Conservation (phyloP, 2,888 invertebrate genomes). For the Proisotoma minuta region DNA sequence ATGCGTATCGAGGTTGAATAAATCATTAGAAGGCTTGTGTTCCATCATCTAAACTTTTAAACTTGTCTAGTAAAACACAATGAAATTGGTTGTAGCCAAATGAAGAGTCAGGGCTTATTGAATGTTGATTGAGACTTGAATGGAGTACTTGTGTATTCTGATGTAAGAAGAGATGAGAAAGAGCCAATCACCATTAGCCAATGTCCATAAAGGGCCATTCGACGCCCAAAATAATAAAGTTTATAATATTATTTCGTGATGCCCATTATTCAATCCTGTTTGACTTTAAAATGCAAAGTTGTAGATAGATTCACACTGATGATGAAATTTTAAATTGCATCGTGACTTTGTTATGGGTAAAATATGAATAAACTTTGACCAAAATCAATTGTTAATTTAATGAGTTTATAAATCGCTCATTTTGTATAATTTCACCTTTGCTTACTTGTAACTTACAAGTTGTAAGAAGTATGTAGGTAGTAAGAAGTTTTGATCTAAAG, state of each 20-base stretch:
- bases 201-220: slow-evolving; percentile 6
- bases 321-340: not conserved
- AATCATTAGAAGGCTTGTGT: too few species aligned
- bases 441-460: too few species aligned
- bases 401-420: too few species aligned
- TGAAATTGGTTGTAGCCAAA: too few species aligned
- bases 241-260: slow-evolving; percentile 12
- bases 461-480: too few species aligned
- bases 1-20: too few species aligned
- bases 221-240: slow-evolving; percentile 18
- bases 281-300: not conserved
- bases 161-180: too few species aligned
- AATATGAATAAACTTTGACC: not conserved
- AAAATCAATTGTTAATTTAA: too few species aligned
- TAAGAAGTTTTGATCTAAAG: too few species aligned
- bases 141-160: not conserved
- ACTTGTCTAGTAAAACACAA: too few species aligned
- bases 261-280: slow-evolving; percentile 1
- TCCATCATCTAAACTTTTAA: too few species aligned
- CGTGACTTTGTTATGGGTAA: not conserved
- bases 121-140: not conserved
- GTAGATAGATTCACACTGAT: not conserved
- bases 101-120: not conserved
- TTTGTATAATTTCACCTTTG: too few species aligned
- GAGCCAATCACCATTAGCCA: slow-evolving; percentile 9